phyloP scores from a whole-genome alignment of 1,140 invertebrate genomes.

The Euwallacea similis region DNA sequence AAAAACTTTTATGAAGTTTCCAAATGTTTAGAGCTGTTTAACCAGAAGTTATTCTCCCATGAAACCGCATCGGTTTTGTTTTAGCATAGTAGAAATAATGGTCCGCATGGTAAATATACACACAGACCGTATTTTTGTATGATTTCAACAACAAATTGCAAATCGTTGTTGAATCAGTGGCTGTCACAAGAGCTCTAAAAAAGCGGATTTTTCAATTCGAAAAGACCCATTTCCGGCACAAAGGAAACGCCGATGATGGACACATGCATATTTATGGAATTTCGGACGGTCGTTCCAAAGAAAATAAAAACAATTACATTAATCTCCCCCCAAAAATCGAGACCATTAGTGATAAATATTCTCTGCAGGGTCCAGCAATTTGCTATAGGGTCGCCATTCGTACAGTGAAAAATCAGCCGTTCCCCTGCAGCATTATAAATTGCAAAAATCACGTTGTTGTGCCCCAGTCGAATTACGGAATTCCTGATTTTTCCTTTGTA shows the following conservation, averaged over 20 bases:
- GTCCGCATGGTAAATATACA: no score
- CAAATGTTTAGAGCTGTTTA: slow-evolving; percentile 14
- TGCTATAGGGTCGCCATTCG: slow-evolving; percentile 28
- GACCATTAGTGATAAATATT: slow-evolving; percentile 37
- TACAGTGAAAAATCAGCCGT: slow-evolving; percentile 36
- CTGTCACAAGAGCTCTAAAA: no score
- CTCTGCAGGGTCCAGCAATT: slow-evolving; percentile 32
- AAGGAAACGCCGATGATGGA: background rate
- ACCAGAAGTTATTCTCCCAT: slow-evolving; percentile 19
- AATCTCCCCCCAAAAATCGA: slow-evolving; percentile 28
- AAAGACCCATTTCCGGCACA: background rate
- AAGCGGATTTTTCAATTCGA: no score
- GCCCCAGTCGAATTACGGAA: slow-evolving; percentile 17
- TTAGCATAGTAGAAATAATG: no score
- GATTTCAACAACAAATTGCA: no score
- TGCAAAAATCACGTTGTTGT: slow-evolving; percentile 30
- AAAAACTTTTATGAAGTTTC: slow-evolving; percentile 24
- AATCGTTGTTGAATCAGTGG: no score
- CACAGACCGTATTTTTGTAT: no score
- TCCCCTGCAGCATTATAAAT: slow-evolving; percentile 33
- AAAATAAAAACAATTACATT: slow-evolving; percentile 37
- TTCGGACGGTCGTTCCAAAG: slow-evolving; percentile 12
- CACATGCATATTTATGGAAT: slow-evolving; percentile 24
- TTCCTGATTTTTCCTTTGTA: slow-evolving; percentile 4
- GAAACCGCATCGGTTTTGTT: background rate